A percentile compares a stretch with the other conserved stretches of the same genome.
These are phyloP conservation scores for Podarcis cretensis DNA, from an alignment of 2,113 vertebrate genomes.

Conservation along the genomic window DNA sequence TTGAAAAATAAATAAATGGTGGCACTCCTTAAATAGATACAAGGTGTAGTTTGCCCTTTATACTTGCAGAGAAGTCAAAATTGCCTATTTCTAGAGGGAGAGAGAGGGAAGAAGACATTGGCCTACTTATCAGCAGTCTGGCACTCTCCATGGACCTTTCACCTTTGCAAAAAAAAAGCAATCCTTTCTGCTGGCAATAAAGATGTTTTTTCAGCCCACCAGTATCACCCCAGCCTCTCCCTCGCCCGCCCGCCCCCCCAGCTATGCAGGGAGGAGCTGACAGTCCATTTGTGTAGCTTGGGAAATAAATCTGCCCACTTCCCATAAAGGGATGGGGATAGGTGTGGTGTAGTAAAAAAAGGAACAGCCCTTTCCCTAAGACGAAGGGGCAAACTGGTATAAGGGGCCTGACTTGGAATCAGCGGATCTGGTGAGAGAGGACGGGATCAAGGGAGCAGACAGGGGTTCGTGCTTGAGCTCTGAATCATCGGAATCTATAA, in stretches of 20 bases:
- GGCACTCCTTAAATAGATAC: too few species aligned
- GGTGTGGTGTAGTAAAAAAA: too few species aligned
- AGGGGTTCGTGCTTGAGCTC: conserved; percentile 37
- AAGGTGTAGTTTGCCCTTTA: background rate
- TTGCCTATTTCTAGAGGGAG: background rate
- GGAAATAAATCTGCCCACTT: background rate
- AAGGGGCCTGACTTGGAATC: background rate
- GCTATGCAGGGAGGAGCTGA: conserved; percentile 9
- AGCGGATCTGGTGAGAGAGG: conserved; percentile 32
- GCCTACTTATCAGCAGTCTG: background rate
- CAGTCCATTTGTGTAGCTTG: background rate
- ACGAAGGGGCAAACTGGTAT: background rate
- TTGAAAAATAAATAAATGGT: background rate
- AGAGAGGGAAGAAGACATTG: background rate
- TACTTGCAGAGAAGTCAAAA: background rate
- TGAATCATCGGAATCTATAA: conserved; percentile 64
- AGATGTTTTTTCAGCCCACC: background rate
- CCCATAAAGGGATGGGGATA: background rate
- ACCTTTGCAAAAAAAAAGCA: background rate
- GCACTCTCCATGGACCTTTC: background rate
- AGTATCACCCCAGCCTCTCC: background rate
- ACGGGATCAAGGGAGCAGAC: conserved; percentile 30
- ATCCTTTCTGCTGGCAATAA: background rate
- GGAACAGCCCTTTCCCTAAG: background rate
- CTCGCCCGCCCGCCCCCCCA: background rate